Evolutionary conservation across 2,888 invertebrate species (phyloP), one percentile per base, ranked within the genome.

Genomic region (Dynastes grantii): DNA sequence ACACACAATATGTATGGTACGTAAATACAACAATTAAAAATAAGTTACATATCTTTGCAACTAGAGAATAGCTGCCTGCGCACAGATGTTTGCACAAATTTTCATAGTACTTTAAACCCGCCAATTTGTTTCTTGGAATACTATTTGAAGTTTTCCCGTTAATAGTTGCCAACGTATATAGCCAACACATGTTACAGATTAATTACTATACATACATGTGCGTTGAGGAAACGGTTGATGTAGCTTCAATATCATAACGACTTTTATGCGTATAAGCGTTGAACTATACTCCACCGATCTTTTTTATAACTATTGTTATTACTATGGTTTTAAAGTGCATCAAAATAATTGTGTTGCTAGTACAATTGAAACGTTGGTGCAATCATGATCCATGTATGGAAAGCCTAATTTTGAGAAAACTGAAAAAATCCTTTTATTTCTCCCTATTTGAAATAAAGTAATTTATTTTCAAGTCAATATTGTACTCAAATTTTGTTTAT

Each of bases 171-270:
- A 37, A 37, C 32, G 32, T 5, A 37, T 5, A 5, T 37, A 37
- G 5, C 32, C 55, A 58, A 58, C 58, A 71, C 37, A 71, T 58
- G 71, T 29, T 58, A 55, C 22, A 6, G 16, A 55, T 71, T 67
- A 53, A 70, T 68, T 68, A 49, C 40, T 68, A 68, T 70, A 27
- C 68, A n/a, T 63, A 11, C 40, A 8, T 67, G 29, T n/a, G 29
- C 51, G 51, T 70, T n/a, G 8, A 32, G n/a, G 29, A 55, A n/a
- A 22, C 29, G 37, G 58, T 58, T 37, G 37, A 40, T 55, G 6
- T 71, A 71, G n/a, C 58, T 55, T 11, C 55, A 8, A 16, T 37
- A 37, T 16, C 55, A 9, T 58, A 71, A 71, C 71, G 71, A 53
- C 37, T 71, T 58, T 58, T 58, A 58, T 22, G 9, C 9, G 45